Conservation (phyloP, 2,888 invertebrate genomes). For the Tortricodes alternella region DNA sequence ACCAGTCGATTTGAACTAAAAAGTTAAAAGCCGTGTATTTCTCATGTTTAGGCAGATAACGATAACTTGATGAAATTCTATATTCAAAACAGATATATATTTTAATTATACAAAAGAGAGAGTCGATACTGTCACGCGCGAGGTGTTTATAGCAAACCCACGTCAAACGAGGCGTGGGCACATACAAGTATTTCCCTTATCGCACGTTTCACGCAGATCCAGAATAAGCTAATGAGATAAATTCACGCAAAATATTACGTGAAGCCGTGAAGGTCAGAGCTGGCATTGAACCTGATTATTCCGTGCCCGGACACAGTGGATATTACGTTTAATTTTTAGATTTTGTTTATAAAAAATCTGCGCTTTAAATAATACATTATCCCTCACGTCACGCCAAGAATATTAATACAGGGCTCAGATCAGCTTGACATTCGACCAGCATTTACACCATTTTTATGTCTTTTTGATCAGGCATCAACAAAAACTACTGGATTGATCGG, state of each 20-base stretch:
- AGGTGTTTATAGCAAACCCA: neutral
- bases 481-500: too few relatives aligned
- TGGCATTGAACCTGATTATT: neutral
- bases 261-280: conserved; percentile 4
- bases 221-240: conserved; percentile 16
- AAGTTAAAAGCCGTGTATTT: neutral
- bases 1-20: too few relatives aligned
- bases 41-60: neutral
- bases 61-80: neutral
- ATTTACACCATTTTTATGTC: too few relatives aligned
- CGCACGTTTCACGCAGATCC: conserved; percentile 6
- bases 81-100: neutral
- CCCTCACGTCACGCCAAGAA: too few relatives aligned
- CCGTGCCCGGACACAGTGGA: neutral
- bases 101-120: neutral
- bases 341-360: too few relatives aligned
- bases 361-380: too few relatives aligned
- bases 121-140: neutral
- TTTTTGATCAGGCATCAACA: too few relatives aligned
- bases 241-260: conserved; percentile 13
- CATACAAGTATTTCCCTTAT: neutral
- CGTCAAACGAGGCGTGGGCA: conserved; percentile 1
- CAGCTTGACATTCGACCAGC: too few relatives aligned
- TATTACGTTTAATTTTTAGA: neutral
- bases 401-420: too few relatives aligned